A percentile compares a stretch with the other conserved stretches of the same genome.
phyloP scores from a whole-genome alignment of 2,113 vertebrate genomes.

The Procavia capensis region DNA sequence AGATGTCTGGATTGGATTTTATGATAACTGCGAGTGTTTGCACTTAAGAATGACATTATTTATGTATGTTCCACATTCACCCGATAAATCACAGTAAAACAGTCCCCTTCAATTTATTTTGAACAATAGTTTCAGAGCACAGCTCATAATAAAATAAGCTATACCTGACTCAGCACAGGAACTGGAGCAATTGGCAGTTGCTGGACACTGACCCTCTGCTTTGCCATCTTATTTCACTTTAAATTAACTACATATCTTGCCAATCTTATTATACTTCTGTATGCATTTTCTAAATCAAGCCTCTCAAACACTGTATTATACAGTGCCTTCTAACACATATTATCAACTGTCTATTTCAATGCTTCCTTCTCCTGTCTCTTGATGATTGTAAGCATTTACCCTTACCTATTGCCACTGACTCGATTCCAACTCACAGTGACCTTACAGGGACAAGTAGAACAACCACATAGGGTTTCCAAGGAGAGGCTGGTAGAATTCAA shows the following conservation, averaged over 20 bases:
- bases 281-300: too few relatives aligned
- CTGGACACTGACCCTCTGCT: neutral
- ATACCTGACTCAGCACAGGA: neutral
- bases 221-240: neutral
- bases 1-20: neutral
- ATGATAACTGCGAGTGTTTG: neutral
- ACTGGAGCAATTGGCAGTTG: too few relatives aligned
- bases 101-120: neutral
- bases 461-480: too few relatives aligned
- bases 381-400: too few relatives aligned
- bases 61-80: neutral
- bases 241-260: neutral
- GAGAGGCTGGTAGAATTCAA: too few relatives aligned
- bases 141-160: neutral
- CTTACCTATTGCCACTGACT: too few relatives aligned
- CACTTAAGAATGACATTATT: neutral
- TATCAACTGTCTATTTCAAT: too few relatives aligned
- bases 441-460: too few relatives aligned
- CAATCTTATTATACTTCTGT: neutral
- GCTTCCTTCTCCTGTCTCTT: too few relatives aligned
- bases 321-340: too few relatives aligned
- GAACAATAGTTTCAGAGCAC: neutral
- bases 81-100: neutral
- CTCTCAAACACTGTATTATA: too few relatives aligned
- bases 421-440: too few relatives aligned